Conservation (phyloP, 2,888 invertebrate species). For the Microlaimidae sp. region DNA sequence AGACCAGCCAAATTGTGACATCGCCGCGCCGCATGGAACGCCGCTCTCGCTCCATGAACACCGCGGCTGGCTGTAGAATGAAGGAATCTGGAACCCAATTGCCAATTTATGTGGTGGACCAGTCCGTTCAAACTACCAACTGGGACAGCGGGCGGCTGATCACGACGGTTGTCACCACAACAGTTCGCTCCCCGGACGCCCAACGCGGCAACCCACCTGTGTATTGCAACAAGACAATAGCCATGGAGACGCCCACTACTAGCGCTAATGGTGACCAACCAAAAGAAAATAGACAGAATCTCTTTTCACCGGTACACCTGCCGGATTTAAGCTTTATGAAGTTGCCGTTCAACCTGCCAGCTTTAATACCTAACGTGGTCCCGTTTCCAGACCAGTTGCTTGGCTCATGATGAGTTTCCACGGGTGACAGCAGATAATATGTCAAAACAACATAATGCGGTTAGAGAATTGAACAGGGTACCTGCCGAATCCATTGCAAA, state of each 20-base stretch:
- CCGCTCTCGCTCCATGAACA: no score
- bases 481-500: no score
- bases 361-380: conserved; percentile 5
- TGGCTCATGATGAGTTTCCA: background rate
- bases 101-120: conserved; percentile 25
- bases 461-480: no score
- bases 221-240: no score
- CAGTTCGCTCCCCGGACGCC: background rate
- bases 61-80: no score
- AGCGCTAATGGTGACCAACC: background rate
- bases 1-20: no score
- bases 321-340: conserved; percentile 11
- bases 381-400: conserved; percentile 11
- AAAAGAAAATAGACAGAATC: background rate
- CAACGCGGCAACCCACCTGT: background rate
- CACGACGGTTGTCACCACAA: background rate
- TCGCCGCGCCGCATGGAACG: no score
- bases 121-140: conserved; percentile 22
- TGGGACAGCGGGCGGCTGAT: background rate
- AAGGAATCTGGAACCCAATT: conserved; percentile 21
- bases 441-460: background rate
- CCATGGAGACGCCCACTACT: no score
- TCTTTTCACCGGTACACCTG: background rate
- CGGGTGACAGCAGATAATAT: background rate
- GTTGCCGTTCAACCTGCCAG: conserved; percentile 9